phyloP scores from a whole-genome alignment of 2,888 invertebrate species.

The Gisinianus flammeolus region DNA sequence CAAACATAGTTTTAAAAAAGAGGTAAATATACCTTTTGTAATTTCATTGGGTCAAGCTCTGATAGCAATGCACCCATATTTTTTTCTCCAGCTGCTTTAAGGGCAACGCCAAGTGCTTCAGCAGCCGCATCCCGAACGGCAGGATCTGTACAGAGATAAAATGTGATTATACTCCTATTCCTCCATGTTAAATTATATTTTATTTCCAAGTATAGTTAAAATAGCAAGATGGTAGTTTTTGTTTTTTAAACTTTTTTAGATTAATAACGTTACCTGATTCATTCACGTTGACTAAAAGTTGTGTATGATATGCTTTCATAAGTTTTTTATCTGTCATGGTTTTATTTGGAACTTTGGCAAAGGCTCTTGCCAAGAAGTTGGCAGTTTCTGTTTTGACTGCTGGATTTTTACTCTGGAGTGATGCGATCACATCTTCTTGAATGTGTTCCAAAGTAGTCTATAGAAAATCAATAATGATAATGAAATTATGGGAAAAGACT shows the following conservation, averaged over 20 bases:
- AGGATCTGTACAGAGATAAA: slow-evolving; percentile 71
- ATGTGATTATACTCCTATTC: neutral
- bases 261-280: slow-evolving; percentile 75
- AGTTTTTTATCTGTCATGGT: slow-evolving; percentile 86
- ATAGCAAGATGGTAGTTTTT: too few relatives aligned
- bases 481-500: slow-evolving; percentile 21
- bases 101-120: slow-evolving; percentile 90
- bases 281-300: slow-evolving; percentile 78
- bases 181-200: too few relatives aligned
- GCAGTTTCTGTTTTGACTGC: slow-evolving; percentile 86
- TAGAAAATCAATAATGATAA: slow-evolving; percentile 45
- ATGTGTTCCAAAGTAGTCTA: slow-evolving; percentile 83
- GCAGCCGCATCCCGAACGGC: slow-evolving; percentile 90
- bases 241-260: too few relatives aligned
- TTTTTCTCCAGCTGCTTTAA: slow-evolving; percentile 93
- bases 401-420: slow-evolving; percentile 90
- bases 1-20: neutral
- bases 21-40: slow-evolving; percentile 72
- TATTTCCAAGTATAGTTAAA: too few relatives aligned
- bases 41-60: slow-evolving; percentile 88
- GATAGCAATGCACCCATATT: slow-evolving; percentile 81
- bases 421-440: slow-evolving; percentile 83
- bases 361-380: slow-evolving; percentile 80
- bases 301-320: slow-evolving; percentile 78
- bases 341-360: slow-evolving; percentile 73